These are phyloP conservation scores for Apis florea DNA, from an alignment of 1,140 invertebrate species.

Conservation along the genomic window DNA sequence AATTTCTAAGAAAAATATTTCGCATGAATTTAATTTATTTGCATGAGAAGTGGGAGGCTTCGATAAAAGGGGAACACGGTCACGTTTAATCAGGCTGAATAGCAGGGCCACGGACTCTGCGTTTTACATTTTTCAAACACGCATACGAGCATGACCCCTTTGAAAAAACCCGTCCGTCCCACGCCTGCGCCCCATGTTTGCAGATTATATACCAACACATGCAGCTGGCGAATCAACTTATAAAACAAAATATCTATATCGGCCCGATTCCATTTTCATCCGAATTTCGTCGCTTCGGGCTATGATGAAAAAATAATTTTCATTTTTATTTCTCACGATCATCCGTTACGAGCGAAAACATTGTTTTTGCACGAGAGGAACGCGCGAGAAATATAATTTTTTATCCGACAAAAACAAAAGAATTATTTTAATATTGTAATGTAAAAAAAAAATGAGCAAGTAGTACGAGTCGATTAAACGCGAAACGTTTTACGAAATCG, in stretches of 20 bases:
- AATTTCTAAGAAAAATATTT: not conserved
- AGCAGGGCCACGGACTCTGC: not conserved
- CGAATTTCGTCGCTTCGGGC: too few relatives aligned
- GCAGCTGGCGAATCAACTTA: not conserved
- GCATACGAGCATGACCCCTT: not conserved
- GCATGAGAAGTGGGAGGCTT: not conserved
- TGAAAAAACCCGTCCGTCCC: not conserved
- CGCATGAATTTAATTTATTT: not conserved
- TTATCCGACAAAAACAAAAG: too few relatives aligned
- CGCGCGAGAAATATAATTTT: too few relatives aligned
- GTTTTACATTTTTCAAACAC: slow-evolving; percentile 11
- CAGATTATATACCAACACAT: not conserved
- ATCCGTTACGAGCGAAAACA: too few relatives aligned
- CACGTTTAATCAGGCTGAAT: slow-evolving; percentile 16
- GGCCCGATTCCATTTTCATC: too few relatives aligned
- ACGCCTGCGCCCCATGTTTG: not conserved
- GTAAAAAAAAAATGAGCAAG: not conserved
- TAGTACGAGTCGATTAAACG: not conserved
- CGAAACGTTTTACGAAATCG: not conserved
- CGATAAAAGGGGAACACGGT: not conserved
- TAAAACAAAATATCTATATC: not conserved
- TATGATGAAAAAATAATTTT: too few relatives aligned
- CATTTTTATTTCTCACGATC: too few relatives aligned
- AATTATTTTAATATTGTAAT: not conserved
- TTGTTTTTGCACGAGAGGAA: too few relatives aligned